Evolutionary conservation across 2,888 invertebrate species (phyloP), one percentile per base, ranked within the genome.

Genomic region (Homarus gammarus): DNA sequence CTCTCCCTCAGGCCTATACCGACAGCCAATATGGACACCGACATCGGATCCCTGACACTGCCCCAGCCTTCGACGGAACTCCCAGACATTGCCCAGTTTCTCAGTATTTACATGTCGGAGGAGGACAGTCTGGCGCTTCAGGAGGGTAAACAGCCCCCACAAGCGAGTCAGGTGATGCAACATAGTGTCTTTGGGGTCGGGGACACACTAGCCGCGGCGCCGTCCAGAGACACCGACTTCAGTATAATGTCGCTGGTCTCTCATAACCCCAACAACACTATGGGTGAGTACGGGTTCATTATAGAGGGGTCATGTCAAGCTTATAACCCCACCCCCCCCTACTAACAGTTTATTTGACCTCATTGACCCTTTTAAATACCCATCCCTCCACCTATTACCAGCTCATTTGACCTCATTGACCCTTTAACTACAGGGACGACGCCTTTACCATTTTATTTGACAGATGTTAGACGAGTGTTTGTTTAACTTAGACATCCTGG

Each of bases 31-130:
- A 83, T 83, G 82, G 82, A 84, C 18, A 75, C 82, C 2, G 87
- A 87, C 18, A 33, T 87, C 2, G 75, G 82, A 10, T 61, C 82
- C 12, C 27, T 83, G 2, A 44, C 75, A 2, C 75, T 87, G 18
- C 44, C 82, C 36, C 87, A 87, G 36, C 87, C 82, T 15, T 73
- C 77, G n/a, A 73, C 81, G 8, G 87, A 87, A 15, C 87, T 87
- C 10, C 87, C 87, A 64, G 87, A 87, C n/a, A 87, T 87, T 36
- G 87, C 87, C 22, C 87, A 87, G 82, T 87, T 87, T 40, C 77
- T 87, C 36, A 83, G 82, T 27, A 87, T 87, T 40, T 87, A 87
- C 51, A 87, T 87, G 87, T 82, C 87, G 0, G 87, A 87, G 49
- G 87, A 87, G 36, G 87, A 87, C 61, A 83, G 82, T 33, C 33